phyloP scores from a whole-genome alignment of 2,888 invertebrate species.

The Folsomia candida region DNA sequence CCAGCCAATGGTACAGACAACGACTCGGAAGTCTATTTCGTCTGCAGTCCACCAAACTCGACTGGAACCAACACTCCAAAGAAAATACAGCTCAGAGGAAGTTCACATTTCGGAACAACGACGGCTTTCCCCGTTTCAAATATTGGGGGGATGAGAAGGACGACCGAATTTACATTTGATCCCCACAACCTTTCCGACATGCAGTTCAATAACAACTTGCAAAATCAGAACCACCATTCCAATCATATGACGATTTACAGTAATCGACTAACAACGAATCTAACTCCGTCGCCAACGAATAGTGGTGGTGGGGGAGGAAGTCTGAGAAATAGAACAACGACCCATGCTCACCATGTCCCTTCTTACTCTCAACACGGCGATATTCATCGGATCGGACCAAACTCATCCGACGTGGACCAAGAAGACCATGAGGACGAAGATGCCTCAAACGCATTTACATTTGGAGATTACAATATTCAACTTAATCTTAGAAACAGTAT shows the following conservation, averaged over 20 bases:
- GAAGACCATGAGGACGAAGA: constrained; percentile 10
- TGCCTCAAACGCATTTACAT: constrained; percentile 25
- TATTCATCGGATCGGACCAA: background rate
- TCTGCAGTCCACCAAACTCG: constrained; percentile 11
- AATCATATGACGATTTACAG: constrained; percentile 32
- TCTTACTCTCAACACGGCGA: too few species aligned
- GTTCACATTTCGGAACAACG: constrained; percentile 29
- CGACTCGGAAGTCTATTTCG: constrained; percentile 39
- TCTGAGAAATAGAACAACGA: background rate
- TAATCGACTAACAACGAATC: background rate
- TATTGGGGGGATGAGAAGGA: constrained; percentile 14
- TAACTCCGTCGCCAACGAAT: background rate
- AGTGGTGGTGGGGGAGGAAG: too few species aligned
- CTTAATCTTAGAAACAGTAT: constrained; percentile 41
- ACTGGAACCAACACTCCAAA: constrained; percentile 3
- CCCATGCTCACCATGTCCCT: background rate
- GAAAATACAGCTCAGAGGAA: too few species aligned
- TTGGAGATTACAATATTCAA: constrained; percentile 42
- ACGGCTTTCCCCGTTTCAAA: constrained; percentile 29
- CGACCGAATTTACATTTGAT: constrained; percentile 28
- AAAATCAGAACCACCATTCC: constrained; percentile 26
- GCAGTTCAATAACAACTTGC: background rate
- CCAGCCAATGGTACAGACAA: constrained; percentile 24
- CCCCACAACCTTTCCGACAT: constrained; percentile 11
- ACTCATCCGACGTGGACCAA: background rate